A percentile compares a stretch with the other conserved stretches of the same genome.
Evolutionary conservation across 2,888 invertebrate species (phyloP).

Genomic region (Stictocephala bisonia): DNA sequence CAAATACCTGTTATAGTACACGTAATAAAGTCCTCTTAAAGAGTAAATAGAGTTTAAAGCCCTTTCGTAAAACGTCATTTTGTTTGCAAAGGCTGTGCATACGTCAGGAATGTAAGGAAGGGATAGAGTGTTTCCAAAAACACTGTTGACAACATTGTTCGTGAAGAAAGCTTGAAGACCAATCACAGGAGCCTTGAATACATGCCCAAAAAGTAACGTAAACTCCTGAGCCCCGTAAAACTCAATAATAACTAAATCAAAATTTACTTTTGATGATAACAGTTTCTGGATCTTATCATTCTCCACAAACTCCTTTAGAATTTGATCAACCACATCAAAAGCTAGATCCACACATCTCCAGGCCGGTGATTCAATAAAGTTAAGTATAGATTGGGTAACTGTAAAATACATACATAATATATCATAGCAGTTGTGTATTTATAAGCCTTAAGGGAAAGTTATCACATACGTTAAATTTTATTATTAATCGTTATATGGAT

Average conservation of each 20-base stretch:
- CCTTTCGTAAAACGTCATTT: constrained; percentile 12
- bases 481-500: too few species aligned
- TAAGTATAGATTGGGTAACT: too few species aligned
- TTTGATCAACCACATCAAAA: not conserved
- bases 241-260: constrained; percentile 16
- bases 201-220: not conserved
- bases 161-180: not conserved
- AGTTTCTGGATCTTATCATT: not conserved
- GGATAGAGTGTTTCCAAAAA: not conserved
- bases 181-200: not conserved
- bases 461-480: too few species aligned
- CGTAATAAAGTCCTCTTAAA: not conserved
- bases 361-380: too few species aligned
- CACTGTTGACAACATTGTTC: not conserved
- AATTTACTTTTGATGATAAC: not conserved
- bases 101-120: constrained; percentile 9
- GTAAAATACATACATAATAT: too few species aligned
- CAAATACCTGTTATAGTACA: not conserved
- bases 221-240: not conserved
- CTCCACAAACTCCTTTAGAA: not conserved
- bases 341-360: not conserved
- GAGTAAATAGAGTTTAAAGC: not conserved
- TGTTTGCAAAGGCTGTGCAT: not conserved
- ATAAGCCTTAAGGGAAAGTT: too few species aligned
- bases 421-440: too few species aligned